Conservation (phyloP, 2,888 invertebrate species). For the Kuschelorhynchus macadamiae region DNA sequence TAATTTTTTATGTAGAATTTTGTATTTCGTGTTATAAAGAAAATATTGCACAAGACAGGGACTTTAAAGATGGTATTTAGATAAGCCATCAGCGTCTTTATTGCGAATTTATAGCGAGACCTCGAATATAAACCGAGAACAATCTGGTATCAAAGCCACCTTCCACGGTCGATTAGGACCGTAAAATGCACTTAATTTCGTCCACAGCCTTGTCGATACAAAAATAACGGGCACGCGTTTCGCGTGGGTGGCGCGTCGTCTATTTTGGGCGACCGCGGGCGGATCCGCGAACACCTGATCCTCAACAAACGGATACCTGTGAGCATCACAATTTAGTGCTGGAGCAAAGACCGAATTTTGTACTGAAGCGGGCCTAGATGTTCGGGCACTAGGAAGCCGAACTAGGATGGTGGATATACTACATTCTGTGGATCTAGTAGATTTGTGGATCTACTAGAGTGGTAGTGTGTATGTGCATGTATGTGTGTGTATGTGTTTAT, state of each 20-base stretch:
- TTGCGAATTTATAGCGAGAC: no score
- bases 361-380: background rate
- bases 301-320: constrained; percentile 57
- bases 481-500: no score
- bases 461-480: no score
- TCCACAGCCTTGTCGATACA: constrained; percentile 62
- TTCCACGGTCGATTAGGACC: constrained; percentile 31
- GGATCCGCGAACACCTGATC: constrained; percentile 64
- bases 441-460: no score
- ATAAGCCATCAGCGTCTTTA: no score
- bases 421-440: no score
- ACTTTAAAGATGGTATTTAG: no score
- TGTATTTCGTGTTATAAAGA: no score
- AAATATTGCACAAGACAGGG: no score
- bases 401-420: no score
- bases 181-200: constrained; percentile 48
- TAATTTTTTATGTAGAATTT: no score
- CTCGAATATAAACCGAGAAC: constrained; percentile 11
- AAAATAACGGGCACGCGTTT: constrained; percentile 62
- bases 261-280: constrained; percentile 54
- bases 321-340: constrained; percentile 19
- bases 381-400: no score
- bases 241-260: constrained; percentile 59
- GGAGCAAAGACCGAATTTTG: background rate
- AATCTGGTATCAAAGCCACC: constrained; percentile 27